Conservation (phyloP, 2,113 vertebrate genomes). For the Xenopus laevis region DNA sequence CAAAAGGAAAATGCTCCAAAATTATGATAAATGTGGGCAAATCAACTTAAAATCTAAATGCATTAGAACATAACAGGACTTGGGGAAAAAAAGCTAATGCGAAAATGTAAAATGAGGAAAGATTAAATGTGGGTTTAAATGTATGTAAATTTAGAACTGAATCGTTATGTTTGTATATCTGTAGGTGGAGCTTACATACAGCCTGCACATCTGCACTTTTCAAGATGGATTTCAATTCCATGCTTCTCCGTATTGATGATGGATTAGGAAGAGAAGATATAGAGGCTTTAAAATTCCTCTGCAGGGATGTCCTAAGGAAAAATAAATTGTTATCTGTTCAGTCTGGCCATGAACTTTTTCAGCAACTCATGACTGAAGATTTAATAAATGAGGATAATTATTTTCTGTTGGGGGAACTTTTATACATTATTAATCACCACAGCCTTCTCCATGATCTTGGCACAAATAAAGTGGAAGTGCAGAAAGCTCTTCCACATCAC, state of each 20-base stretch:
- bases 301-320: conserved; percentile 49
- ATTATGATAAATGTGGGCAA: too few species aligned
- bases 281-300: conserved; percentile 66
- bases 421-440: conserved; percentile 52
- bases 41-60: too few species aligned
- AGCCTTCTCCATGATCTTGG: conserved; percentile 50
- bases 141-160: too few species aligned
- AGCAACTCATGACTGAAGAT: conserved; percentile 46
- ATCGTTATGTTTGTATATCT: background rate
- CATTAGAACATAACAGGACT: too few species aligned
- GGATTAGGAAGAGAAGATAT: conserved; percentile 55
- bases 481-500: conserved; percentile 27
- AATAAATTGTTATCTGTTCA: conserved; percentile 48
- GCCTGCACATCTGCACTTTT: background rate
- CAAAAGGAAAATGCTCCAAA: too few species aligned
- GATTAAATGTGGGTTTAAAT: too few species aligned
- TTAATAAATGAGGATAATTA: conserved; percentile 49
- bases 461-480: conserved; percentile 53
- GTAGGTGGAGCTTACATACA: background rate
- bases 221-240: conserved; percentile 33
- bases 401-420: conserved; percentile 64
- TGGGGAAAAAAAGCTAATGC: too few species aligned
- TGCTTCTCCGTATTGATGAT: conserved; percentile 52
- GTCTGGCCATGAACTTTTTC: conserved; percentile 58
- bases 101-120: too few species aligned